Percentiles rank a stretch among this genome's conserved stretches.
These are phyloP conservation scores for Enteromius fasciolatus DNA, from an alignment of 2,797 vertebrate genomes.

Conservation along the genomic window DNA sequence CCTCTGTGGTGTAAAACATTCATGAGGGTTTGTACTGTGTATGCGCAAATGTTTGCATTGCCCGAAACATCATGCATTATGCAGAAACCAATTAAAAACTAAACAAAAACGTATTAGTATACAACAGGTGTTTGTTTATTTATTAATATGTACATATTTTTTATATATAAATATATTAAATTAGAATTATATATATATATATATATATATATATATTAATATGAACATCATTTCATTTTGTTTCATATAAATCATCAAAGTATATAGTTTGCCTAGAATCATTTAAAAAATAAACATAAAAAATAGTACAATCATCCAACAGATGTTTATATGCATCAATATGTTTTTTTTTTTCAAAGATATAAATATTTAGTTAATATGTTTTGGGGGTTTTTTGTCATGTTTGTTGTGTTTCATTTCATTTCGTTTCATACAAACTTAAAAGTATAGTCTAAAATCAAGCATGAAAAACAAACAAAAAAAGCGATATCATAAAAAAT, in stretches of 20 bases:
- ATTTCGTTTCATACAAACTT: background rate
- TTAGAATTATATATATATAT: no score
- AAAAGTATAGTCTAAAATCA: background rate
- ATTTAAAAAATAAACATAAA: background rate
- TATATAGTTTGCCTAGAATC: background rate
- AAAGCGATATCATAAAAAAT: no score
- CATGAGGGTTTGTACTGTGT: background rate
- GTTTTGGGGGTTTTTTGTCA: background rate
- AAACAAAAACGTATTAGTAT: background rate
- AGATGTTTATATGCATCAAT: conserved; percentile 8
- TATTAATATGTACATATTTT: background rate
- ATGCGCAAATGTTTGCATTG: background rate
- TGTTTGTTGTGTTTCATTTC: background rate
- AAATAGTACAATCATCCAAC: background rate
- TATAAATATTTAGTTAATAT: background rate
- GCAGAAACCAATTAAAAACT: background rate
- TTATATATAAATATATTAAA: background rate
- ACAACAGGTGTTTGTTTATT: background rate
- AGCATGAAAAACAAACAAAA: background rate
- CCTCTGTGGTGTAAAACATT: background rate
- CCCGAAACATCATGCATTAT: background rate
- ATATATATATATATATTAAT: background rate
- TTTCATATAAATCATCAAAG: background rate
- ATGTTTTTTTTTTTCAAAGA: conserved; percentile 5
- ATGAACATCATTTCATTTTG: background rate